Evolutionary conservation across 2,888 invertebrate genomes (phyloP).

Genomic region (Stenchaetothrips biformis): DNA sequence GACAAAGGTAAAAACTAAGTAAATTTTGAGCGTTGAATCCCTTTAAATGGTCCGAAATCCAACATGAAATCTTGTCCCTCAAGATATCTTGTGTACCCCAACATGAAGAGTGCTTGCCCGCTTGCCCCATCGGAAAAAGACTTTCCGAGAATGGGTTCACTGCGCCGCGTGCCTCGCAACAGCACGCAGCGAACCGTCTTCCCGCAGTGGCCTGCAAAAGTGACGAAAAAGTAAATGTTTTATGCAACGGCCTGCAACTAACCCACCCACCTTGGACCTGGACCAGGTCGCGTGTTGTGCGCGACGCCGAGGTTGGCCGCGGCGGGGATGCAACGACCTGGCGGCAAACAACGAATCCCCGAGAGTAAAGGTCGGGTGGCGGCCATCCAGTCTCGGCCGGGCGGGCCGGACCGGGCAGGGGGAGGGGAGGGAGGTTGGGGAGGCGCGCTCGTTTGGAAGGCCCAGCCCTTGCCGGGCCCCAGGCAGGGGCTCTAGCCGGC

Average conservation of each 20-base stretch:
- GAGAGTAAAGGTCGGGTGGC: slow-evolving; percentile 7
- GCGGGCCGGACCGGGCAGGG: neutral
- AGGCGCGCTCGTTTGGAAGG: neutral
- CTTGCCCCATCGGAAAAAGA: too few species aligned
- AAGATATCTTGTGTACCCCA: too few species aligned
- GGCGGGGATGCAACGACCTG: neutral
- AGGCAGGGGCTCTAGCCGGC: neutral
- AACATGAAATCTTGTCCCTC: too few species aligned
- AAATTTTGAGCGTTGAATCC: too few species aligned
- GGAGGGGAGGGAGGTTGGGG: neutral
- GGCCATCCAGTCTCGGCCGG: neutral
- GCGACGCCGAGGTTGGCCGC: too few species aligned
- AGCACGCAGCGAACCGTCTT: neutral
- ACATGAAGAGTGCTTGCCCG: too few species aligned
- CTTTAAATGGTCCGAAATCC: too few species aligned
- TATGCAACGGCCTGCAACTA: neutral
- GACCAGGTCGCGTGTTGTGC: neutral
- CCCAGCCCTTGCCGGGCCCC: too few species aligned
- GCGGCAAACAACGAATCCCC: neutral
- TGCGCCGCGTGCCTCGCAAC: neutral
- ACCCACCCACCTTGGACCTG: neutral
- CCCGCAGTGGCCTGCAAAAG: neutral
- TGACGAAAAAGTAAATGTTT: neutral
- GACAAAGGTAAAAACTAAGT: too few species aligned
- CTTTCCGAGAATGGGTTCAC: too few species aligned